These are phyloP conservation scores for Neocrepidodera transversa DNA, from an alignment of 2,888 invertebrate genomes.

Conservation along the genomic window DNA sequence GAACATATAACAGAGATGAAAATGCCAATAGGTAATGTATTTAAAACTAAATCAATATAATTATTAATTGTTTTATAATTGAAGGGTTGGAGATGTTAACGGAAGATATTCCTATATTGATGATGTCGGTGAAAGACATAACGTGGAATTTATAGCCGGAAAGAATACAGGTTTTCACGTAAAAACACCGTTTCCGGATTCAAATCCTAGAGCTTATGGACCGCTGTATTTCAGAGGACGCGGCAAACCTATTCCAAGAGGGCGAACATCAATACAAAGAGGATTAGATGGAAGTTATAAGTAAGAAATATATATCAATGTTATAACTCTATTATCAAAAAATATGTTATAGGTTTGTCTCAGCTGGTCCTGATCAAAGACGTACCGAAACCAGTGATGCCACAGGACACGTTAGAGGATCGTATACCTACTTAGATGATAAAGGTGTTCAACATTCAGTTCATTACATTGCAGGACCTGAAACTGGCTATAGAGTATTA, in stretches of 20 bases:
- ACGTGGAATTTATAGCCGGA: constrained; percentile 79
- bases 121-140: constrained; percentile 78
- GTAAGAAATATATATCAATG: constrained; percentile 52
- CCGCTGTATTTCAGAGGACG: constrained; percentile 71
- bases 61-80: neutral
- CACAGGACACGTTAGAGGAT: constrained; percentile 75
- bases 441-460: constrained; percentile 79
- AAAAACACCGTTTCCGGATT: constrained; percentile 72
- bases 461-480: constrained; percentile 81
- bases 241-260: constrained; percentile 70
- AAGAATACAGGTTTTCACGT: constrained; percentile 79
- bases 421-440: constrained; percentile 80
- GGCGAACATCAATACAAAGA: constrained; percentile 75
- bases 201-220: constrained; percentile 69
- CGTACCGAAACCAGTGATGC: constrained; percentile 77
- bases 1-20: constrained; percentile 73
- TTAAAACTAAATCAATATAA: neutral
- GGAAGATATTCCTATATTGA: constrained; percentile 77
- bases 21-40: constrained; percentile 50
- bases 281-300: constrained; percentile 77
- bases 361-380: constrained; percentile 79
- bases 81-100: constrained; percentile 52
- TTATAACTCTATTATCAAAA: neutral
- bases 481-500: constrained; percentile 77
- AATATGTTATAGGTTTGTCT: constrained; percentile 66